These are phyloP conservation scores for Channa striata DNA, from an alignment of 2,797 vertebrate genomes.

Conservation along the genomic window DNA sequence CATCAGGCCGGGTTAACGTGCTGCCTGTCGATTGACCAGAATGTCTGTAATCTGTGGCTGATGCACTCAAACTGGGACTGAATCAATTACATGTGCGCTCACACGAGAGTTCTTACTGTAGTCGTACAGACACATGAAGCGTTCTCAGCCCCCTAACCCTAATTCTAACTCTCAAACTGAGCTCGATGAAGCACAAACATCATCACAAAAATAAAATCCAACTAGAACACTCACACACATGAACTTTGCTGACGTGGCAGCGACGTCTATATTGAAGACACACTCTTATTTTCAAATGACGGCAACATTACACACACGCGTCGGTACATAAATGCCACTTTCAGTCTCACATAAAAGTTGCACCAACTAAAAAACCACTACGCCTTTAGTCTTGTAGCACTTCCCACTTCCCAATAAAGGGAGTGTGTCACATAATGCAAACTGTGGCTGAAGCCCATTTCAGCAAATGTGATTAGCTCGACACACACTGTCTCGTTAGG, in stretches of 20 bases:
- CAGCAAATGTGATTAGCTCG: slow-evolving; percentile 72
- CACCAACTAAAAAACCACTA: background rate
- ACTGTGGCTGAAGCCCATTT: slow-evolving; percentile 70
- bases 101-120: too few species aligned
- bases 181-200: too few species aligned
- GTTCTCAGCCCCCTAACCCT: too few species aligned
- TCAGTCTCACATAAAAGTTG: slow-evolving; percentile 1
- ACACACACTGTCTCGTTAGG: slow-evolving; percentile 75
- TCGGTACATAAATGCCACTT: background rate
- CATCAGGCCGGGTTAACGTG: slow-evolving; percentile 1
- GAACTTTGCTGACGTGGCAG: background rate
- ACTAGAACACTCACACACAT: slow-evolving; percentile 5
- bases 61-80: slow-evolving; percentile 14
- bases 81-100: slow-evolving; percentile 9
- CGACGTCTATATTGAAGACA: background rate
- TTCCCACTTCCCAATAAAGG: background rate
- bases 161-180: too few species aligned
- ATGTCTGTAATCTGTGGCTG: slow-evolving; percentile 29
- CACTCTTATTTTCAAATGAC: background rate
- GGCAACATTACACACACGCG: too few species aligned
- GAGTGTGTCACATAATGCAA: slow-evolving; percentile 55
- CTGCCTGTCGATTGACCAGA: slow-evolving; percentile 38
- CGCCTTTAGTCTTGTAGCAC: background rate
- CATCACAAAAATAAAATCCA: background rate
- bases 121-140: too few species aligned